Percentiles rank a stretch among this genome's conserved stretches.
Evolutionary conservation across 2,888 invertebrate species (phyloP).

Genomic region (Calephelis perditalis): DNA sequence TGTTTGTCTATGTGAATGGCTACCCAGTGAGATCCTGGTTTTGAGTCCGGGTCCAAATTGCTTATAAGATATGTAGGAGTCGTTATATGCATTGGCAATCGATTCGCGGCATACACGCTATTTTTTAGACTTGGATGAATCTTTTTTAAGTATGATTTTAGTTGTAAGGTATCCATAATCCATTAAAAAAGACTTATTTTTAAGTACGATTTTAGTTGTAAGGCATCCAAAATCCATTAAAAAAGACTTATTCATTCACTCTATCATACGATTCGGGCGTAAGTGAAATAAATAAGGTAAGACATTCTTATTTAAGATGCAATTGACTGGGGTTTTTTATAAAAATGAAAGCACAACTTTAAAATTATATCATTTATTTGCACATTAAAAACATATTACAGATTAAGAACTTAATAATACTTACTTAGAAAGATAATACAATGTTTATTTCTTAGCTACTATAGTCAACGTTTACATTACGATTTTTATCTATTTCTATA

Average conservation of each 20-base stretch:
- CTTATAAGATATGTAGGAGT: background rate
- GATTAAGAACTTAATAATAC: no score
- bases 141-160: conserved; percentile 10
- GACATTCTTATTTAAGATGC: conserved; percentile 1
- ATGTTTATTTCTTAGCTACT: no score
- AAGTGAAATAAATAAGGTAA: conserved; percentile 10
- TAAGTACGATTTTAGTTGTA: no score
- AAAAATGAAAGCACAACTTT: conserved; percentile 3
- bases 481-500: no score
- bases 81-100: background rate
- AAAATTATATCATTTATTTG: conserved; percentile 3
- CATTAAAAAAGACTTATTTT: no score
- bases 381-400: background rate
- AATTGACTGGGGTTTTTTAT: background rate
- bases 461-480: no score
- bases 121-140: conserved; percentile 7
- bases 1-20: conserved; percentile 8
- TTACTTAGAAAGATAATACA: no score
- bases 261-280: conserved; percentile 7
- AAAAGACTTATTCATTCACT: background rate
- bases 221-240: no score
- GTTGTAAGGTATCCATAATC: conserved; percentile 6
- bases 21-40: conserved; percentile 9
- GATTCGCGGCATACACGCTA: conserved; percentile 7
- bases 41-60: conserved; percentile 9